Evolutionary conservation across 2,113 vertebrate species (phyloP), one percentile per base, ranked within the genome.

Genomic region (Corvus moneduloides): DNA sequence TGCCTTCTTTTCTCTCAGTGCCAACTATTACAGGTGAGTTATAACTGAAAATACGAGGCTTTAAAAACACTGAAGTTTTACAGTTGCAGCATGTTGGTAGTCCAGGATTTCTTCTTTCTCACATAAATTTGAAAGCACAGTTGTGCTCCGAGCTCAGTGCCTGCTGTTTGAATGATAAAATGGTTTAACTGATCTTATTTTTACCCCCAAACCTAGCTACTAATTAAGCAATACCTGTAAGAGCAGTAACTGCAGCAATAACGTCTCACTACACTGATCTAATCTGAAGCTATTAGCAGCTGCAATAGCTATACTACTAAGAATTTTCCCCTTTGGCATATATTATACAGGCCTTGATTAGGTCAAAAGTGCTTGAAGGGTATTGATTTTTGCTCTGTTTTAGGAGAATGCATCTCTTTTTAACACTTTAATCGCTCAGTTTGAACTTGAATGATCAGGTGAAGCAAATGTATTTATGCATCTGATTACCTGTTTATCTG

Each of bases 161-260:
- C 30, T 37, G 27, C 48, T 84, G 87, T 85, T 71, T 43, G 88
- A 80, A 54, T 30, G 63, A 90, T 80, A 74, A 88, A 86, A 78
- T 16, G 22, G 16, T 88, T 77, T 84, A 62, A 74, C 39, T 91
- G 67, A 12, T 63, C 10, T 59, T 33, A n/a, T 15, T 13, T 8
- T 13, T 7, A 12, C 28, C 37, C 10, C 6, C 44, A 23, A 12
- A 74, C 30, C 59, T 18, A 55, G 68, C 26, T 96, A 49, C 58
- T 78, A 88, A 87, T 89, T 96, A 96, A 96, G 81, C 66, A 63
- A 21, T 75, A 61, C 67, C 35, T 92, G 22, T 69, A 87, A 89
- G 37, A 68, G 72, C 69, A 84, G 51, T 83, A 81, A 89, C 46
- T 48, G 61, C 41, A 75, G 89, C 72, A 84, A 77, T 52, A 77